Percentiles rank a stretch among this genome's conserved stretches.
phyloP scores from a whole-genome alignment of 2,888 invertebrate genomes.

The Protonemura montana region DNA sequence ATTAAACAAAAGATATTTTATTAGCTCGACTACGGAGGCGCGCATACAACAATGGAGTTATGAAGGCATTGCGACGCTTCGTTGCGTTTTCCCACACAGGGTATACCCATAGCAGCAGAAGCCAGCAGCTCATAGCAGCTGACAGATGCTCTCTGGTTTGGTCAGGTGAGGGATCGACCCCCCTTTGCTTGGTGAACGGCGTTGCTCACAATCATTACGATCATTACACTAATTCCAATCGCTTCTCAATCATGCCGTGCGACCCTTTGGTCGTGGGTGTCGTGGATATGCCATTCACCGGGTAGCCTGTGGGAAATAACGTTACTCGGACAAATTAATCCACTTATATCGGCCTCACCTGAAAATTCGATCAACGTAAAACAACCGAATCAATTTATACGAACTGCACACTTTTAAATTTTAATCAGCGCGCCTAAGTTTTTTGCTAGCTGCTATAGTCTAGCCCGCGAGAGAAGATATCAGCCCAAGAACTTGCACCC shows the following conservation, averaged over 20 bases:
- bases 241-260: neutral
- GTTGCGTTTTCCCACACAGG: slow-evolving; percentile 27
- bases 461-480: too few species aligned
- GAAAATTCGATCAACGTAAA: neutral
- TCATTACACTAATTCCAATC: neutral
- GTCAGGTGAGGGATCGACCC: slow-evolving; percentile 14
- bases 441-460: neutral
- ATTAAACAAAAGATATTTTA: slow-evolving; percentile 1
- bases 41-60: slow-evolving; percentile 1
- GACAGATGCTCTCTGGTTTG: slow-evolving; percentile 22
- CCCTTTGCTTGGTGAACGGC: neutral
- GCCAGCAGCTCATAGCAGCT: neutral
- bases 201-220: neutral
- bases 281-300: neutral
- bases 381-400: neutral
- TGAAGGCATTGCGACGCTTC: slow-evolving; percentile 15
- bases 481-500: too few species aligned
- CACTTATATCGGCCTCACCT: neutral
- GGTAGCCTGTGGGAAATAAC: neutral
- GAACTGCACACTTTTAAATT: neutral
- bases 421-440: neutral
- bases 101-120: neutral
- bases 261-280: neutral
- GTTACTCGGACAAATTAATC: neutral
- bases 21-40: slow-evolving; percentile 7